phyloP scores from a whole-genome alignment of 2,797 vertebrate species.

The Dendrocincla tyrannina region DNA sequence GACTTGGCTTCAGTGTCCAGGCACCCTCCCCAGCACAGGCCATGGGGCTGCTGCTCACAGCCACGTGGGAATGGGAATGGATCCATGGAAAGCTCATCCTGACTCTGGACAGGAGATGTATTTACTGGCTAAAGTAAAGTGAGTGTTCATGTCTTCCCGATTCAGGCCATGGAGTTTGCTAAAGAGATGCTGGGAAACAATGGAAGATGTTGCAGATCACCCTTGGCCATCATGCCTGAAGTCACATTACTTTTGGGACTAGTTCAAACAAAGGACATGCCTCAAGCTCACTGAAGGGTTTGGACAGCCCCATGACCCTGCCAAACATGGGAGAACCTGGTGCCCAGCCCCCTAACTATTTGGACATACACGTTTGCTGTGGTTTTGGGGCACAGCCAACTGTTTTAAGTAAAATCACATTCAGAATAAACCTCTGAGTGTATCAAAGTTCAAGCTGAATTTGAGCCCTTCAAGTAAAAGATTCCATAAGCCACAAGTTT shows the following conservation, averaged over 20 bases:
- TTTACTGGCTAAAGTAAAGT: not conserved
- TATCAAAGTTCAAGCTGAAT: not conserved
- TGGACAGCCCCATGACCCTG: not conserved
- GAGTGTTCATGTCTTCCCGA: not conserved
- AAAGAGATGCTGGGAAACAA: not conserved
- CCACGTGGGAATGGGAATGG: fast-evolving
- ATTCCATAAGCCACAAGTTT: not conserved
- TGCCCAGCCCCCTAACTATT: not conserved
- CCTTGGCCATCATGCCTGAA: not conserved
- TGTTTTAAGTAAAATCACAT: not conserved
- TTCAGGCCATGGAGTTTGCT: not conserved
- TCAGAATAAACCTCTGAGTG: not conserved
- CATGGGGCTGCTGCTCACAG: not conserved
- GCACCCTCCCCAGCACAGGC: not conserved
- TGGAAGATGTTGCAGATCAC: not conserved
- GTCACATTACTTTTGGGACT: not conserved
- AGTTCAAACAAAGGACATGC: not conserved
- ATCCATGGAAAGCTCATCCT: not conserved
- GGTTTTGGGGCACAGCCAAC: not conserved
- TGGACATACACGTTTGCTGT: not conserved
- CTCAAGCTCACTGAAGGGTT: not conserved
- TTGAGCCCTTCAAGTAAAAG: not conserved
- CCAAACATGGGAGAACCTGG: not conserved
- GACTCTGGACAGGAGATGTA: not conserved
- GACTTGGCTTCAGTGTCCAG: not conserved